Percentiles rank a stretch among this genome's conserved stretches.
phyloP scores from a whole-genome alignment of 30 jellyfish, hydroid and myxozoan species.

The Cassiopea andromeda region DNA sequence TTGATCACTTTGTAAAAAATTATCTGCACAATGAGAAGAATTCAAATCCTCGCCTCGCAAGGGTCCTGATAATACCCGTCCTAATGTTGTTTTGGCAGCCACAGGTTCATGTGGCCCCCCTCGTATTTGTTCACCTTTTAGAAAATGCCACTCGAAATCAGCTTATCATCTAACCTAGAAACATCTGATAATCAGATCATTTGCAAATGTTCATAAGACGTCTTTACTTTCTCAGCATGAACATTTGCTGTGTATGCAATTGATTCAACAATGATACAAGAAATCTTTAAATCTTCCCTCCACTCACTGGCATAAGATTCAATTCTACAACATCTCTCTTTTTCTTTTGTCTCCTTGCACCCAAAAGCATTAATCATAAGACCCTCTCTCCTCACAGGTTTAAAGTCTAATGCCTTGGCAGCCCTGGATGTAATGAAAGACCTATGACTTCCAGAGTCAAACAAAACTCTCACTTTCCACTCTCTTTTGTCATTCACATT shows the following conservation, averaged over 20 bases:
- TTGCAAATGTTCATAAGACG: not conserved
- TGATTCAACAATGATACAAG: not conserved
- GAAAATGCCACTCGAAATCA: not conserved
- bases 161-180: not conserved
- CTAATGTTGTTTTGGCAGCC: not conserved
- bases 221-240: not conserved
- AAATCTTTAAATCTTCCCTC: slow-evolving; percentile 5
- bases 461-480: not conserved
- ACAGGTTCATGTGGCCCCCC: not conserved
- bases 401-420: not conserved
- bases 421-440: slow-evolving; percentile 8
- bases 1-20: not conserved
- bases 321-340: slow-evolving; percentile 3
- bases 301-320: not conserved
- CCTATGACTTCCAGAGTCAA: no score
- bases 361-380: slow-evolving; percentile 12
- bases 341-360: not conserved
- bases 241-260: not conserved
- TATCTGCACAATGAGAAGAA: not conserved
- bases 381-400: slow-evolving; percentile 9
- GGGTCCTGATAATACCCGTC: slow-evolving; percentile 9
- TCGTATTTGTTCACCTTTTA: not conserved
- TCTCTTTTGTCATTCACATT: slow-evolving; percentile 5
- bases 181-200: not conserved
- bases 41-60: not conserved